Conservation (phyloP, 2,113 vertebrate genomes). For the Puffinus mauretanicus region DNA sequence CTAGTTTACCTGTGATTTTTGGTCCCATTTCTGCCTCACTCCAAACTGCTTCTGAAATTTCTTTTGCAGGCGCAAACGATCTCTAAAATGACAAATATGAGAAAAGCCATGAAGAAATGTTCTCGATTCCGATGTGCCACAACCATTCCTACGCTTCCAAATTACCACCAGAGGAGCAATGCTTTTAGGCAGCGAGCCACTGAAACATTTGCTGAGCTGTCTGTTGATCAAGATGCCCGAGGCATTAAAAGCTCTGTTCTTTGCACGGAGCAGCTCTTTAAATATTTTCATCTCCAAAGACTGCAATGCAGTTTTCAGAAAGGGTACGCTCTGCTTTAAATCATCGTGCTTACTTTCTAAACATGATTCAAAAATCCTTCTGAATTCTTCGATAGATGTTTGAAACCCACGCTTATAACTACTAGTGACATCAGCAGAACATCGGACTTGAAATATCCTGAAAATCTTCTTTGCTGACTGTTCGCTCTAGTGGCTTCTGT, state of each 20-base stretch:
- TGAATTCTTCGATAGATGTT: background rate
- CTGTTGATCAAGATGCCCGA: background rate
- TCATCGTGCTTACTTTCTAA: accelerated
- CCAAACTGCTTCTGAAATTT: constrained; percentile 99
- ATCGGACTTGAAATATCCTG: accelerated
- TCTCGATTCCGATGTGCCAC: background rate
- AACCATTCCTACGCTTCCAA: background rate
- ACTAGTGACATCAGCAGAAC: background rate
- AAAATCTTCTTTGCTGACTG: background rate
- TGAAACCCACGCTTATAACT: background rate
- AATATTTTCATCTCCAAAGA: background rate
- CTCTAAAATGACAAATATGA: constrained; percentile 71
- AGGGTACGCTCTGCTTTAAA: background rate
- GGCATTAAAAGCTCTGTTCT: background rate
- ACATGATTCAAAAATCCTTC: accelerated
- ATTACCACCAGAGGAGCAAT: background rate
- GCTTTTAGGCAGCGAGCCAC: background rate
- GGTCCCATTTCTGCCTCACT: constrained; percentile 99
- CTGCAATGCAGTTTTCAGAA: background rate
- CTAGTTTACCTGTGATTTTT: constrained; percentile 91
- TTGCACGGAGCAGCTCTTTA: background rate
- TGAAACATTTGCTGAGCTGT: background rate
- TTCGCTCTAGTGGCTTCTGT: background rate
- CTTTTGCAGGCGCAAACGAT: constrained; percentile 94
- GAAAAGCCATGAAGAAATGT: background rate